A percentile compares a stretch with the other conserved stretches of the same genome.
Conservation (phyloP, 2,113 vertebrate genomes). For the Acrocephalus kingi region DNA sequence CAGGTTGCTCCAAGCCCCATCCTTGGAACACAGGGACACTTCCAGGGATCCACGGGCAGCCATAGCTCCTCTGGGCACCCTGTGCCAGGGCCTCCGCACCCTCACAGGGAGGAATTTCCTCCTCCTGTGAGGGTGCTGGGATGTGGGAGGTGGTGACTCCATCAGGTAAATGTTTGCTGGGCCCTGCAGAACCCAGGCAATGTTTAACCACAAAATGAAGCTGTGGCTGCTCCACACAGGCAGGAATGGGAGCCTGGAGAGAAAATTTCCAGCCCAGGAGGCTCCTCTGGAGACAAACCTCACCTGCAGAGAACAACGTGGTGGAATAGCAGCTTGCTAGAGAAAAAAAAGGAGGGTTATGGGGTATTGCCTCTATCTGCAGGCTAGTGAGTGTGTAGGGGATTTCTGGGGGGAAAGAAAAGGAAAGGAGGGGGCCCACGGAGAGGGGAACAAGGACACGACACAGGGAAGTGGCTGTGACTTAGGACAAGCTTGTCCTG, state of each 20-base stretch:
- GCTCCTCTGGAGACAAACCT: not conserved
- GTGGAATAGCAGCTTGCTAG: not conserved
- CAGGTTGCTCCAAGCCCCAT: rapidly evolving
- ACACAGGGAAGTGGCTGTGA: not conserved
- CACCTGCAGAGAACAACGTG: rapidly evolving
- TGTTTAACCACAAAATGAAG: not conserved
- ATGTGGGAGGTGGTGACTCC: not conserved
- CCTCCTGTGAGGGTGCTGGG: not conserved
- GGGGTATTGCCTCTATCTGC: not conserved
- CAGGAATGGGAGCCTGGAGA: not conserved
- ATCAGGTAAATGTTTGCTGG: not conserved
- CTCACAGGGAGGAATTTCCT: not conserved
- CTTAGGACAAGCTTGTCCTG: not conserved
- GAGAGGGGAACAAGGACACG: rapidly evolving
- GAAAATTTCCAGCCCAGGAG: not conserved
- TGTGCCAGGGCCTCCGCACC: not conserved
- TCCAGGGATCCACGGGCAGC: not conserved
- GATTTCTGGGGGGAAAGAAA: not conserved
- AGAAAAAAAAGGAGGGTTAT: not conserved
- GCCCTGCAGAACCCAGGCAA: not conserved
- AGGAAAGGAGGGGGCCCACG: rapidly evolving
- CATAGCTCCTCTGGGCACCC: not conserved
- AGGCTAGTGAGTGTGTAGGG: not conserved
- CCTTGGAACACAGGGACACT: not conserved
- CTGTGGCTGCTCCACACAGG: not conserved